Evolutionary conservation across 2,113 vertebrate species (phyloP).

Genomic region (Salvelinus namaycush): DNA sequence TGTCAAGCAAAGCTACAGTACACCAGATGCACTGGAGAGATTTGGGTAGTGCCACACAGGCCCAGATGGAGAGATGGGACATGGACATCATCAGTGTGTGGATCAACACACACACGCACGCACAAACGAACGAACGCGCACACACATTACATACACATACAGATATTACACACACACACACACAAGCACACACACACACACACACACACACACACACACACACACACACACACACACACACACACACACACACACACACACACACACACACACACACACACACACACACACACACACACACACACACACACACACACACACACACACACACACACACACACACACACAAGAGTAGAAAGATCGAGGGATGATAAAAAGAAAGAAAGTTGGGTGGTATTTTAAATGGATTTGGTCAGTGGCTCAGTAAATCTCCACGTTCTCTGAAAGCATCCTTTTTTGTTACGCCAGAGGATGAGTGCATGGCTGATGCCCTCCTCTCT

Average conservation of each 20-base stretch:
- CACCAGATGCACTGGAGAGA: constrained; percentile 43
- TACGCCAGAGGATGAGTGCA: constrained; percentile 3
- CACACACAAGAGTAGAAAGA: neutral
- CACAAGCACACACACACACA: too few relatives aligned
- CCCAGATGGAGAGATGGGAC: constrained; percentile 34
- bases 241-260: too few relatives aligned
- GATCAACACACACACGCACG: too few relatives aligned
- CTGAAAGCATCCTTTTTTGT: neutral
- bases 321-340: neutral
- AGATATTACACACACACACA: too few relatives aligned
- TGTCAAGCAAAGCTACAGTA: neutral
- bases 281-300: neutral
- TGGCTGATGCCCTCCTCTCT: neutral
- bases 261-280: neutral
- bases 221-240: too few relatives aligned
- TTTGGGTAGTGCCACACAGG: constrained; percentile 22
- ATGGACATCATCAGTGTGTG: neutral
- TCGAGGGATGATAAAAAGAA: neutral
- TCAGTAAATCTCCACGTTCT: constrained; percentile 15
- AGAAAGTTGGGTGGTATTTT: neutral
- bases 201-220: neutral
- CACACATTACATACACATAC: too few relatives aligned
- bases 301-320: neutral
- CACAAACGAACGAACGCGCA: too few relatives aligned
- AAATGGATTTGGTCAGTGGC: neutral